Conservation (phyloP, 2,797 vertebrate genomes). For the Lindbergichthys nudifrons region DNA sequence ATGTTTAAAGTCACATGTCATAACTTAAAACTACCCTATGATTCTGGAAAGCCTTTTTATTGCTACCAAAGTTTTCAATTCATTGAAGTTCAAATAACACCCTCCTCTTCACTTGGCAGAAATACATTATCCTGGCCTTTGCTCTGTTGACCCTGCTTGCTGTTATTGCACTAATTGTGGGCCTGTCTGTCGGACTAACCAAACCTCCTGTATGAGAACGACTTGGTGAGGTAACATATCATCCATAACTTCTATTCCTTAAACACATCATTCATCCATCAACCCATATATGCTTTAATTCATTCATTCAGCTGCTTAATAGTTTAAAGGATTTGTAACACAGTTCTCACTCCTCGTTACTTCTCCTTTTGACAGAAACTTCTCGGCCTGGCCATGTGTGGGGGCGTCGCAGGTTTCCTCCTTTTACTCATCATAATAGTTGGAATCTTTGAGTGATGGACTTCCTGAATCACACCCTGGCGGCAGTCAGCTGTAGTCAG, state of each 20-base stretch:
- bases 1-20: neutral
- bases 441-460: slow-evolving; percentile 66
- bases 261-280: slow-evolving; percentile 15
- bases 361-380: slow-evolving; percentile 82
- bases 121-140: slow-evolving; percentile 90
- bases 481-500: slow-evolving; percentile 26
- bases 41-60: slow-evolving; percentile 1
- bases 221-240: slow-evolving; percentile 68
- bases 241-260: slow-evolving; percentile 4
- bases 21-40: neutral
- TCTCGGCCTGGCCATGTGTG: slow-evolving; percentile 87
- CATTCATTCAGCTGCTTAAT: neutral
- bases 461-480: slow-evolving; percentile 23
- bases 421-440: slow-evolving; percentile 89
- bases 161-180: slow-evolving; percentile 90
- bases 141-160: slow-evolving; percentile 87
- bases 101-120: slow-evolving; percentile 86
- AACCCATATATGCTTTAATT: neutral
- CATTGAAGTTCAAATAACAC: slow-evolving; percentile 31
- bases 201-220: slow-evolving; percentile 78
- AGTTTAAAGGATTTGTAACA: neutral
- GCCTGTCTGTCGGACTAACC: slow-evolving; percentile 90
- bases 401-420: slow-evolving; percentile 80
- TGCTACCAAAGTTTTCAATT: neutral
- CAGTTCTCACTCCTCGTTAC: neutral